A percentile compares a stretch with the other conserved stretches of the same genome.
phyloP scores from a whole-genome alignment of 2,888 invertebrate species.

The Eupithecia pulchellata region DNA sequence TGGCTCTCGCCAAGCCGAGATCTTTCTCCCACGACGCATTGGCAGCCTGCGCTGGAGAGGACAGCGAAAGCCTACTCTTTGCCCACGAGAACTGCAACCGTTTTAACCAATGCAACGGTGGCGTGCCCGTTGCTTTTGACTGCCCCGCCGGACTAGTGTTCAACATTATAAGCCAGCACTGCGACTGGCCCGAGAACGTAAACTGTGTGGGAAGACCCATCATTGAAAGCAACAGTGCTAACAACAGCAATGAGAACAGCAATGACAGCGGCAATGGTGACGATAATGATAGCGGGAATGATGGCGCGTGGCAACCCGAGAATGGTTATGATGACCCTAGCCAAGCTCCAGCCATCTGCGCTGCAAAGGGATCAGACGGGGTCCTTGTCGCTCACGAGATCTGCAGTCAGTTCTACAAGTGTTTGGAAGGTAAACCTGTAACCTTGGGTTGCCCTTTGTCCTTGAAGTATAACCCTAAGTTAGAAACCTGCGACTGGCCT shows the following conservation, averaged over 20 bases:
- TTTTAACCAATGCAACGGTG: constrained; percentile 41
- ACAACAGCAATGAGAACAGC: background rate
- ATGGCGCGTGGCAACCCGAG: constrained; percentile 7
- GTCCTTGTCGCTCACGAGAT: constrained; percentile 51
- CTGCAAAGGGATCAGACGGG: constrained; percentile 33
- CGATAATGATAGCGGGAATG: background rate
- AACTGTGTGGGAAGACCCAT: constrained; percentile 34
- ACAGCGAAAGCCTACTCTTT: constrained; percentile 35
- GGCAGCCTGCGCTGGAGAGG: constrained; percentile 22
- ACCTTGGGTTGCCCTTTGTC: constrained; percentile 44
- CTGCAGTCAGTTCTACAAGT: constrained; percentile 55
- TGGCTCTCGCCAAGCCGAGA: constrained; percentile 25
- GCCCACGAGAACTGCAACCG: constrained; percentile 45
- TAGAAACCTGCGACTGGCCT: constrained; percentile 55
- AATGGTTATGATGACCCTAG: constrained; percentile 35
- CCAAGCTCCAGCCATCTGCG: constrained; percentile 40
- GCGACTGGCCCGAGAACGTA: constrained; percentile 43
- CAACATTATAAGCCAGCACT: constrained; percentile 26
- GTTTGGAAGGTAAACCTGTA: constrained; percentile 46
- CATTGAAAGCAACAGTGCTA: constrained; percentile 9
- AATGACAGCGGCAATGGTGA: background rate
- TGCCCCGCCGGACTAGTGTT: constrained; percentile 40
- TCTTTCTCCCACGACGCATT: constrained; percentile 25
- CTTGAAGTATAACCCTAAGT: constrained; percentile 51
- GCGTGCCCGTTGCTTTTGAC: constrained; percentile 25